phyloP scores from a whole-genome alignment of 2,888 invertebrate genomes.

The Cataglyphis cursor region DNA sequence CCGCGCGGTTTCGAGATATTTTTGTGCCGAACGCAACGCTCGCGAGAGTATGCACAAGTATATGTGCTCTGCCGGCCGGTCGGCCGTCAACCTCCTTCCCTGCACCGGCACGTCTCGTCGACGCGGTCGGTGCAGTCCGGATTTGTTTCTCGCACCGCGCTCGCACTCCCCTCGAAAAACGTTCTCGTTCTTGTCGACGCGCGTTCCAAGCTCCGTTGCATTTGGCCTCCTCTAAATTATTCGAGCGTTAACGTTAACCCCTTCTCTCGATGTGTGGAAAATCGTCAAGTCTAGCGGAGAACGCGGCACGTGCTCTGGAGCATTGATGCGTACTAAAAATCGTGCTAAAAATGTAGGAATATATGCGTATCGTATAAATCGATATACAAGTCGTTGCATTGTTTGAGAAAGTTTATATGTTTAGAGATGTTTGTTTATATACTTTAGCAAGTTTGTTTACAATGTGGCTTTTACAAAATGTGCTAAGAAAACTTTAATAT shows the following conservation, averaged over 20 bases:
- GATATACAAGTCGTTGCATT: not conserved
- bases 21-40: conserved; percentile 56
- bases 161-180: conserved; percentile 12
- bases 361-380: not conserved
- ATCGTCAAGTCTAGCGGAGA: not conserved
- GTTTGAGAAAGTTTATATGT: not conserved
- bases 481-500: not conserved
- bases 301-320: not conserved
- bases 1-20: conserved; percentile 60
- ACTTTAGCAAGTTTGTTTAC: not conserved
- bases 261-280: not conserved
- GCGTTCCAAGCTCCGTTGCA: conserved; percentile 7
- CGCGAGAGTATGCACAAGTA: conserved; percentile 49
- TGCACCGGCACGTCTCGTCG: conserved; percentile 30
- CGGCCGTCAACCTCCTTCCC: conserved; percentile 21
- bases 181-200: conserved; percentile 12
- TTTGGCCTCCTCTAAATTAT: not conserved
- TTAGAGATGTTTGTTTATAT: not conserved
- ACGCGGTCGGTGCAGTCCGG: conserved; percentile 43
- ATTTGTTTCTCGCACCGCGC: conserved; percentile 36
- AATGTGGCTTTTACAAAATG: not conserved
- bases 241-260: not conserved
- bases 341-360: not conserved
- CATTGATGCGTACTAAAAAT: not conserved
- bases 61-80: conserved; percentile 25